Evolutionary conservation across 2,888 invertebrate genomes (phyloP).

Genomic region (Eilema depressum): DNA sequence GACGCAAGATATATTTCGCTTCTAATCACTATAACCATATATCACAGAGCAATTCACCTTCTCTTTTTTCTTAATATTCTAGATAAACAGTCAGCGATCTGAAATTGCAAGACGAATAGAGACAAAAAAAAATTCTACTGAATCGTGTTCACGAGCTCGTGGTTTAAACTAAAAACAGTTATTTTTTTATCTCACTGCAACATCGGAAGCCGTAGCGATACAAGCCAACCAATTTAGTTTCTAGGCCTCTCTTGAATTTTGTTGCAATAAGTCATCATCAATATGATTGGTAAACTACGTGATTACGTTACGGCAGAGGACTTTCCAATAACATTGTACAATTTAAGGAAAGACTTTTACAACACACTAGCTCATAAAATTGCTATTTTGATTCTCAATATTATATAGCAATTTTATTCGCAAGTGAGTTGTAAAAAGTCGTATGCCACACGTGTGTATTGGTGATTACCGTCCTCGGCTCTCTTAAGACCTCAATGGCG

Average conservation of each 20-base stretch:
- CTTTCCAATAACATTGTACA: no score
- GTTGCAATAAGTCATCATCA: neutral
- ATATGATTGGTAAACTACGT: neutral
- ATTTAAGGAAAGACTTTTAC: neutral
- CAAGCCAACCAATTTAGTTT: neutral
- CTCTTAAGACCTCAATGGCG: no score
- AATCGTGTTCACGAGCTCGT: neutral
- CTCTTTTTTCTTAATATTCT: neutral
- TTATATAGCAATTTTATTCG: no score
- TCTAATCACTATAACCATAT: no score
- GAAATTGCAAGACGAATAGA: neutral
- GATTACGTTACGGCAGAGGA: neutral
- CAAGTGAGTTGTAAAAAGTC: no score
- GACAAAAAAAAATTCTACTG: no score
- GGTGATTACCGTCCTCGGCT: no score
- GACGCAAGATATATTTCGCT: no score
- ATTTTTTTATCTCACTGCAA: neutral
- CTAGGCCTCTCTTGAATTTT: neutral
- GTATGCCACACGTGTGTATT: no score
- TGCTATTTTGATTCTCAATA: no score
- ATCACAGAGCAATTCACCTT: neutral
- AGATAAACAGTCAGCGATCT: neutral
- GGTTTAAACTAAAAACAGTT: neutral
- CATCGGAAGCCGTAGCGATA: neutral
- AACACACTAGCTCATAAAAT: no score